These are phyloP conservation scores for Drosophila mimetica DNA, from an alignment of 2,888 invertebrate genomes.

Conservation along the genomic window DNA sequence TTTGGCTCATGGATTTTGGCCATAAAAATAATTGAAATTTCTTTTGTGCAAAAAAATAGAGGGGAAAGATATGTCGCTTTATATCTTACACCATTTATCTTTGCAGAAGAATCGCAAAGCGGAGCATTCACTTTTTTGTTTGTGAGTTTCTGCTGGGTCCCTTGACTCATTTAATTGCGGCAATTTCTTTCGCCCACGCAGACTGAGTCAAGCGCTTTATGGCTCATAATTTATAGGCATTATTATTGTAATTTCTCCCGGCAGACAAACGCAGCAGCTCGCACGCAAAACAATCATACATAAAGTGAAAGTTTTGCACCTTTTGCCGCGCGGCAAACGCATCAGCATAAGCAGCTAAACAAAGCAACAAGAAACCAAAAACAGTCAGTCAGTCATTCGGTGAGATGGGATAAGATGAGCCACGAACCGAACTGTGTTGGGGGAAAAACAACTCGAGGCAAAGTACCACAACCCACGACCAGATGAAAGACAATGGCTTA, in stretches of 20 bases:
- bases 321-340: slow-evolving; percentile 51
- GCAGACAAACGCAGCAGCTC: slow-evolving; percentile 46
- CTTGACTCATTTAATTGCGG: slow-evolving; percentile 61
- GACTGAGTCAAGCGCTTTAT: slow-evolving; percentile 39
- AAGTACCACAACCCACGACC: slow-evolving; percentile 51
- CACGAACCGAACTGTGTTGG: slow-evolving; percentile 53
- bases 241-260: slow-evolving; percentile 75
- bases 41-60: slow-evolving; percentile 8
- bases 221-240: slow-evolving; percentile 72
- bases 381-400: slow-evolving; percentile 65
- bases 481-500: slow-evolving; percentile 66
- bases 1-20: slow-evolving; percentile 24
- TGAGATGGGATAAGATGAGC: slow-evolving; percentile 52
- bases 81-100: slow-evolving; percentile 14
- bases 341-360: slow-evolving; percentile 45
- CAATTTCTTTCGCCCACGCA: slow-evolving; percentile 69
- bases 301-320: slow-evolving; percentile 82
- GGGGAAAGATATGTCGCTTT: slow-evolving; percentile 29
- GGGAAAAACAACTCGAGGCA: slow-evolving; percentile 42
- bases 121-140: slow-evolving; percentile 24
- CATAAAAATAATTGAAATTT: slow-evolving; percentile 27
- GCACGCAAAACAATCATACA: slow-evolving; percentile 71
- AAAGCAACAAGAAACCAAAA: slow-evolving; percentile 29
- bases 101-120: slow-evolving; percentile 37
- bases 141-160: slow-evolving; percentile 15